Evolutionary conservation across 1,140 invertebrate species (phyloP).

Genomic region (Pygmarrhopalites habei): DNA sequence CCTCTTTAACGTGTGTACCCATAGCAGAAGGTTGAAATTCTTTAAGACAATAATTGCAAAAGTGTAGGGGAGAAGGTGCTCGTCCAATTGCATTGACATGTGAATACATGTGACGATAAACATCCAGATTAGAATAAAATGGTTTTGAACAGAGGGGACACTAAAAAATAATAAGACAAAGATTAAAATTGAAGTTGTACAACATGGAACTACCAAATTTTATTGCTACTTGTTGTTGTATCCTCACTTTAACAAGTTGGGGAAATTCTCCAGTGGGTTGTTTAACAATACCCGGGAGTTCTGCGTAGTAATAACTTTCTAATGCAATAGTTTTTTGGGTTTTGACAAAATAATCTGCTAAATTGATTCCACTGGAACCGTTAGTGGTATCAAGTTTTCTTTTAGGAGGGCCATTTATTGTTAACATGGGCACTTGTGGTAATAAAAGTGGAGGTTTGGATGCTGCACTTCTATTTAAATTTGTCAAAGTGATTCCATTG

Average conservation of each 20-base stretch:
- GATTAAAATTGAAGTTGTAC: not conserved
- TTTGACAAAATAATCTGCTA: not conserved
- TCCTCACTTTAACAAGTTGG: not conserved
- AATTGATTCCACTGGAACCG: not conserved
- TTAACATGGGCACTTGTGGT: not conserved
- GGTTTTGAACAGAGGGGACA: conserved; percentile 52
- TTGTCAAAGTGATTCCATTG: not conserved
- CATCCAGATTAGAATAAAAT: conserved; percentile 54
- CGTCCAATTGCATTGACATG: conserved; percentile 47
- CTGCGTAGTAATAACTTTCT: conserved; percentile 21
- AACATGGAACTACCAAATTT: too few species aligned
- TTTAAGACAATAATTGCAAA: conserved; percentile 42
- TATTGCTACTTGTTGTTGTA: not conserved
- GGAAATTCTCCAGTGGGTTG: conserved; percentile 6
- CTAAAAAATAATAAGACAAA: conserved; percentile 42
- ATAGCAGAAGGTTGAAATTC: conserved; percentile 35
- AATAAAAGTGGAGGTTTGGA: not conserved
- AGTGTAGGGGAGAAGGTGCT: not conserved
- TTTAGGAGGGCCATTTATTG: not conserved
- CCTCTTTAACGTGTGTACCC: conserved; percentile 38
- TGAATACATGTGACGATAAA: conserved; percentile 61
- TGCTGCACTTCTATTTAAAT: too few species aligned
- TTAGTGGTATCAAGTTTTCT: not conserved
- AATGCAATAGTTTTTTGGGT: conserved; percentile 12
- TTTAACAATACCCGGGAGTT: not conserved